Percentiles rank a stretch among this genome's conserved stretches.
phyloP scores from a whole-genome alignment of 2,888 invertebrate genomes.

The Embidobia sp. region DNA sequence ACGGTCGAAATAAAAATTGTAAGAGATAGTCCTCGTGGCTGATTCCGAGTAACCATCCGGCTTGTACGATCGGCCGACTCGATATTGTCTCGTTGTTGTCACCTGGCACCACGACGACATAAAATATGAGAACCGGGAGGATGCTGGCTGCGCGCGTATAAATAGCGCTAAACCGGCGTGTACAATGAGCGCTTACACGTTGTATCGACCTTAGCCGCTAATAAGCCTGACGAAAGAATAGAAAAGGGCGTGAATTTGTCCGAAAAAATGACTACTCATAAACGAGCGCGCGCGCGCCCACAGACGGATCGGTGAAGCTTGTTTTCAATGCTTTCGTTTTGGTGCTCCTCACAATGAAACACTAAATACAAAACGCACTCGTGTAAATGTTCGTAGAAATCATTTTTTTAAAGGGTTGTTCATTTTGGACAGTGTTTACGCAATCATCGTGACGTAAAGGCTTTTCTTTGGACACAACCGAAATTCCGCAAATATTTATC shows the following conservation, averaged over 20 bases:
- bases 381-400: slow-evolving; percentile 33
- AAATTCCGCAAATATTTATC: too few relatives aligned
- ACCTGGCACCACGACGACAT: slow-evolving; percentile 61
- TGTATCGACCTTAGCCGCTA: slow-evolving; percentile 52
- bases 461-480: too few relatives aligned
- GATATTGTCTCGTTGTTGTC: slow-evolving; percentile 66
- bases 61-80: slow-evolving; percentile 50
- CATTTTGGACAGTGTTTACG: too few relatives aligned
- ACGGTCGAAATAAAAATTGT: slow-evolving; percentile 71
- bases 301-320: too few relatives aligned
- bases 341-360: too few relatives aligned
- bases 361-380: too few relatives aligned
- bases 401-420: slow-evolving; percentile 16
- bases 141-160: slow-evolving; percentile 54
- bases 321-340: too few relatives aligned
- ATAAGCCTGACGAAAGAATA: slow-evolving; percentile 51
- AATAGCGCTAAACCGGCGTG: slow-evolving; percentile 46
- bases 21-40: slow-evolving; percentile 57
- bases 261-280: slow-evolving; percentile 16
- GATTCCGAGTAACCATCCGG: slow-evolving; percentile 59
- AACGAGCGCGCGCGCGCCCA: slow-evolving; percentile 1
- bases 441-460: too few relatives aligned
- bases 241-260: slow-evolving; percentile 33
- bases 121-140: slow-evolving; percentile 57
- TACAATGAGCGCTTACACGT: slow-evolving; percentile 53